Evolutionary conservation across 2,888 invertebrate genomes (phyloP).

Genomic region (Andricus curvator): DNA sequence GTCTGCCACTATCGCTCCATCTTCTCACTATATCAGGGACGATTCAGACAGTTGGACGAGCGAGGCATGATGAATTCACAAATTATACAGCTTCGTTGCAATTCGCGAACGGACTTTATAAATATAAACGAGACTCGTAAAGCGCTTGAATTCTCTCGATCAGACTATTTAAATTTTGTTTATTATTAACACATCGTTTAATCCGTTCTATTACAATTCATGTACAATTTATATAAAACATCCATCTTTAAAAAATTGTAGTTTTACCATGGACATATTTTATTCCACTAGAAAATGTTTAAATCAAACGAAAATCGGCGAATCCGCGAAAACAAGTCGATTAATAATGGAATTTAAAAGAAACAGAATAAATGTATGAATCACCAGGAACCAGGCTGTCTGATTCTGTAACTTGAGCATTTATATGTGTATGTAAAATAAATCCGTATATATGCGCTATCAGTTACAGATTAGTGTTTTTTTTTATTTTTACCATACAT

Average conservation of each 20-base stretch:
- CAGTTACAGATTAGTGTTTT: background rate
- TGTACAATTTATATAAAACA: background rate
- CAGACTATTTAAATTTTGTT: constrained; percentile 24
- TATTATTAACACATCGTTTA: background rate
- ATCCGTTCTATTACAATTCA: background rate
- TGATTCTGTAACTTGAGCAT: background rate
- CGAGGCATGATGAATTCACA: constrained; percentile 37
- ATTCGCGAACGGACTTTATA: constrained; percentile 36
- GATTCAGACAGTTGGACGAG: constrained; percentile 37
- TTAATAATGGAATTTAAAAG: background rate
- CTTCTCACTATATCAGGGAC: constrained; percentile 39
- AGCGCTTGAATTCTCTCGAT: constrained; percentile 20
- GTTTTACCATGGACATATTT: background rate
- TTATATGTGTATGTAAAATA: background rate
- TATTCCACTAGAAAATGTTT: background rate
- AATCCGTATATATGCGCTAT: background rate
- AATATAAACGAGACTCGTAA: constrained; percentile 39
- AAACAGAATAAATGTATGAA: constrained; percentile 2
- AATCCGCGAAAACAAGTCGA: background rate
- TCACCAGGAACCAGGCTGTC: constrained; percentile 20
- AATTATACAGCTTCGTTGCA: constrained; percentile 39
- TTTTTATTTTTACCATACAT: background rate
- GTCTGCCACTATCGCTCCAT: constrained; percentile 31
- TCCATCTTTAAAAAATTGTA: background rate
- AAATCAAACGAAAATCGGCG: background rate